Evolutionary conservation across 2,797 vertebrate species (phyloP), one percentile per base, ranked within the genome.

Genomic region (Peromyscus aztecus): DNA sequence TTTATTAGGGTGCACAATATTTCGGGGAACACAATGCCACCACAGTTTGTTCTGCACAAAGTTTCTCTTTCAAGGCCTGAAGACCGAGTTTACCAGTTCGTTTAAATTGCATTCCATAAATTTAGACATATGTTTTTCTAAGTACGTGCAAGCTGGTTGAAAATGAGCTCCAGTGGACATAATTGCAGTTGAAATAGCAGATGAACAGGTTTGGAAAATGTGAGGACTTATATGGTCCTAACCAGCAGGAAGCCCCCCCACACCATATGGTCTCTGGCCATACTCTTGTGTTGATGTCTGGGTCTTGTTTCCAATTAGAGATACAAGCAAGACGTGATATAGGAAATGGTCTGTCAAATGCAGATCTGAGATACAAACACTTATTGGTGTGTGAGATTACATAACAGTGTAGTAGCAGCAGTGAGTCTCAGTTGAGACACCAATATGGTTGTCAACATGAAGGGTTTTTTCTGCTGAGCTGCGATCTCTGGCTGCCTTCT

Each of bases 401-500:
- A 99, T 78, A 99, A 98, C 81, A 99, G 99, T 86, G 99, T 98
- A 95, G 99, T 99, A 91, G 99, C 99, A 78, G 99, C 99, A 24
- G 99, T 99, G 91, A 99, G 99, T 91, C 99, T 99, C 92, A 92
- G 99, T 99, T 97, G 99, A 99, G 98, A 99, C 99, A 86, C 99
- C 99, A 69, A 99, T 98, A 96, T 99, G 99, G 98, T 99, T 99
- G 98, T 99, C 99, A 59, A 99, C 99, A 40, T 99, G 98, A 16
- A 99, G 99, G 97, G 99, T 37, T 14, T 16, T 24, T 99, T 99
- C 99, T 99, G 99, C 98, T 99, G 99, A 93, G 99, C 99, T 59
- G 99, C 99, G 97, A 99, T 98, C 96, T 99, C 99, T 97, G 99
- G 99, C 98, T 99, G 99, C 84, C 99, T 99, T 98, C 99, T 99